Base-by-base conservation (phyloP, 1,140 invertebrate genomes). In the Daktulosphaira vitifoliae region DNA sequence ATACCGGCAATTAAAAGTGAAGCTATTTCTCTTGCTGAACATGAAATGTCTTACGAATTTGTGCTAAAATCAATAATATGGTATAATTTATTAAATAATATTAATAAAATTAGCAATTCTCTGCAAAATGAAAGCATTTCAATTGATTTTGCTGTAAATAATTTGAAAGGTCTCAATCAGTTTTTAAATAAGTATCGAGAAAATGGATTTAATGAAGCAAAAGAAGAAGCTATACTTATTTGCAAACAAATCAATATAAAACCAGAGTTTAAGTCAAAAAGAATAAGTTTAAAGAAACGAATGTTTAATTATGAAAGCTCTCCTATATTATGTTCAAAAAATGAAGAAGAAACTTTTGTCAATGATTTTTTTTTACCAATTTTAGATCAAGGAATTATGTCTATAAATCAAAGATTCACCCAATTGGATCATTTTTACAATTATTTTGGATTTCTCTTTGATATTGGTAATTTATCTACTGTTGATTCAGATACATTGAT, bases 141-240 rank as follows among this genome's bases (percentile, higher is more conserved):
- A 37, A 53, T 38, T 53, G 51, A 53, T 53, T 38, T 37, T 53
- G 18, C 51, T 53, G 16, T 38, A 22, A 53, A 38, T 9, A 52
- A 29, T 33, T 52, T 33, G n/a, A 33, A 33, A 8, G 15, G 6
- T 3, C 26, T 20, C 1, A 52, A 52, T 2, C 1, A 53, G 9
- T 38, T 37, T 52, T 53, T 53, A 22, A 38, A 13, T 38, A 38
- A 53, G 2, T 15, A 53, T 53, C 29, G 18, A 15, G n/a, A 13
- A 38, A 53, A 53, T 53, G 18, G 16, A 48, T 53, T 20, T 38
- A 38, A 53, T 15, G 18, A 38, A 38, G 51, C 29, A 37, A 53
- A 53, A 20, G 1, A 38, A 38, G 8, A 37, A 20, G 1, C 29
- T 38, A 38, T 22, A 15, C 29, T 33, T 22, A 53, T 22, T 22